phyloP scores from a whole-genome alignment of 2,888 invertebrate species.

The Andrena camellia region DNA sequence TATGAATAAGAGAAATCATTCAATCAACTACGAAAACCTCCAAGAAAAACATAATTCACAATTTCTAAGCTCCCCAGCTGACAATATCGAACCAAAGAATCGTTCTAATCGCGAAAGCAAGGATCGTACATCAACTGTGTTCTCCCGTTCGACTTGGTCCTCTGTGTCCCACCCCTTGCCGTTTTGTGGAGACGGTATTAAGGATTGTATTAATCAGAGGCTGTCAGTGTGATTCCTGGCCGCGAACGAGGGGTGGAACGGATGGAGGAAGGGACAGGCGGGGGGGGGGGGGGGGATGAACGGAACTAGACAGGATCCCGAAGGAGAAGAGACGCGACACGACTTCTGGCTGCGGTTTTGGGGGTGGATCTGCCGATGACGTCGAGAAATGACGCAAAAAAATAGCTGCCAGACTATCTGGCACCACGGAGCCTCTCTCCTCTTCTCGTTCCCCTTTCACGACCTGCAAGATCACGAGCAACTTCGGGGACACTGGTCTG shows the following conservation, averaged over 20 bases:
- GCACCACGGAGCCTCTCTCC: conserved; percentile 70
- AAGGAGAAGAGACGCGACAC: conserved; percentile 76
- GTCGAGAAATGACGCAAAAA: conserved; percentile 84
- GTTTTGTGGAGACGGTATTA: conserved; percentile 76
- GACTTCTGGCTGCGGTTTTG: conserved; percentile 74
- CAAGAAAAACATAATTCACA: conserved; percentile 28
- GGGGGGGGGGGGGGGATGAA: conserved; percentile 41
- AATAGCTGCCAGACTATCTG: conserved; percentile 81
- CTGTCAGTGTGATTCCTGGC: conserved; percentile 81
- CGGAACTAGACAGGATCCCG: conserved; percentile 61
- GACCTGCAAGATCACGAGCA: conserved; percentile 13
- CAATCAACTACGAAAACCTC: background rate
- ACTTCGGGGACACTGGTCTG: conserved; percentile 21
- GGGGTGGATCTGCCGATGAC: conserved; percentile 83
- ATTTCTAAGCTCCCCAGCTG: conserved; percentile 16
- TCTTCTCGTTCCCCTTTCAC: background rate
- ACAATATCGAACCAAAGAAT: conserved; percentile 16
- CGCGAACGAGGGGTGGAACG: conserved; percentile 58
- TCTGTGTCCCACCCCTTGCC: conserved; percentile 36
- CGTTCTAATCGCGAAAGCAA: conserved; percentile 41
- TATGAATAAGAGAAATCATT: conserved; percentile 5
- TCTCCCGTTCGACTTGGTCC: conserved; percentile 40
- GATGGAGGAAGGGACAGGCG: conserved; percentile 48
- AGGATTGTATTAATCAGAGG: conserved; percentile 84
- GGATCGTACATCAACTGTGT: conserved; percentile 48